Conservation (phyloP, 1,140 invertebrate species). For the Charaxes varanes region DNA sequence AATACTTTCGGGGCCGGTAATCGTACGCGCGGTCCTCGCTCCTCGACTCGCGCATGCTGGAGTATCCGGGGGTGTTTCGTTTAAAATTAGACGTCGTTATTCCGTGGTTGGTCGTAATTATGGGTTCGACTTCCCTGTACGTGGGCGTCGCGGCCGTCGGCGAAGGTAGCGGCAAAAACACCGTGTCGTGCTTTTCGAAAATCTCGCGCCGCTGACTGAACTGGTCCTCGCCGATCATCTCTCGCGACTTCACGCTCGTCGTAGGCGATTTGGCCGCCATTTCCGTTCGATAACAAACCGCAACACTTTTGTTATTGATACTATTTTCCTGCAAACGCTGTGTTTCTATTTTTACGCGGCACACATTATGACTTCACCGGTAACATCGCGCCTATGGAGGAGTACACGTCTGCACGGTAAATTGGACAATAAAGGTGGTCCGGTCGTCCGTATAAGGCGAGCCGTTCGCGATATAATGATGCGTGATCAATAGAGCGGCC, state of each 20-base stretch:
- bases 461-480: slow-evolving; percentile 60
- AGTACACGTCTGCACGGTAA: slow-evolving; percentile 59
- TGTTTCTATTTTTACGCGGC: slow-evolving; percentile 63
- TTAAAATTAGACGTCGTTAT: slow-evolving; percentile 64
- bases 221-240: slow-evolving; percentile 63
- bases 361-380: slow-evolving; percentile 71
- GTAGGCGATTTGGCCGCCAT: slow-evolving; percentile 68
- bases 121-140: slow-evolving; percentile 52
- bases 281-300: slow-evolving; percentile 68
- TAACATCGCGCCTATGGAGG: slow-evolving; percentile 59
- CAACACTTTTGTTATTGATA: slow-evolving; percentile 68
- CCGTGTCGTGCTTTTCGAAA: slow-evolving; percentile 65
- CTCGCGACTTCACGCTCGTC: slow-evolving; percentile 60
- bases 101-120: slow-evolving; percentile 64
- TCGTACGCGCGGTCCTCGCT: slow-evolving; percentile 50
- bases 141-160: slow-evolving; percentile 32
- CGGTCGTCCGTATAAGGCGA: slow-evolving; percentile 58
- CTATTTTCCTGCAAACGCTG: slow-evolving; percentile 70
- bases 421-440: slow-evolving; percentile 67
- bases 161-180: slow-evolving; percentile 53
- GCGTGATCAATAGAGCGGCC: slow-evolving; percentile 64
- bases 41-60: slow-evolving; percentile 60
- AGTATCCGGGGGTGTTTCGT: slow-evolving; percentile 53
- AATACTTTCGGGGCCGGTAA: slow-evolving; percentile 59
- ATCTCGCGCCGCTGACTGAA: slow-evolving; percentile 68